These are phyloP conservation scores for Candoia aspera DNA, from an alignment of 2,113 vertebrate species.

Conservation along the genomic window DNA sequence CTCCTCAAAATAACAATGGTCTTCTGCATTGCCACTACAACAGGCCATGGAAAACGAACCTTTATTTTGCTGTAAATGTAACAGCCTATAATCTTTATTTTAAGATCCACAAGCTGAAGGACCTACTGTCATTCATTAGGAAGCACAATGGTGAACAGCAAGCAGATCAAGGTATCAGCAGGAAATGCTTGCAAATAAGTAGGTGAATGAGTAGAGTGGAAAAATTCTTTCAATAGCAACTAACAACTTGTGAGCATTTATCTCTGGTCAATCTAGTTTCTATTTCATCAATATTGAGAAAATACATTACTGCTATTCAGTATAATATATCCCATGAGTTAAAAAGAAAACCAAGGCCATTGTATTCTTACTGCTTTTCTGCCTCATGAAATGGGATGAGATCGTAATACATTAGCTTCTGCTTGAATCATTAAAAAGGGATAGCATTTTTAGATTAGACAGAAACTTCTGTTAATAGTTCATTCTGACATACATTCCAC, in stretches of 20 bases:
- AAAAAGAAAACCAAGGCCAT: background rate
- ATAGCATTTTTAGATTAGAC: background rate
- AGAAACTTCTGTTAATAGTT: background rate
- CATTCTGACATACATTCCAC: background rate
- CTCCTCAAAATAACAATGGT: too few relatives aligned
- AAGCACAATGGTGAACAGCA: conserved; percentile 21
- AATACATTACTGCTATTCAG: background rate
- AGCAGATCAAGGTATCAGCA: background rate
- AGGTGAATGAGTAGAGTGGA: background rate
- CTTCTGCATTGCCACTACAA: too few relatives aligned
- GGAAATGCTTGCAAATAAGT: background rate
- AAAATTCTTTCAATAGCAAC: background rate
- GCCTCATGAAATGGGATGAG: background rate
- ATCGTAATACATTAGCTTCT: background rate
- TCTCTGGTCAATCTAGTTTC: background rate
- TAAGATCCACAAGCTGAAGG: conserved; percentile 25
- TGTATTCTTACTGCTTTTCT: fast-evolving
- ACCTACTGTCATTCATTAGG: background rate
- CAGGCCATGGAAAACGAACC: conserved; percentile 52
- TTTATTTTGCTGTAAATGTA: conserved; percentile 9
- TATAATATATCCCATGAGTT: fast-evolving
- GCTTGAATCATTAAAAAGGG: background rate
- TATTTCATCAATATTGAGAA: background rate
- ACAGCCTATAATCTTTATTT: conserved; percentile 36
- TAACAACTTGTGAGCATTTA: background rate